These are phyloP conservation scores for Tuberolachnus salignus DNA, from an alignment of 2,888 invertebrate genomes.

Conservation along the genomic window DNA sequence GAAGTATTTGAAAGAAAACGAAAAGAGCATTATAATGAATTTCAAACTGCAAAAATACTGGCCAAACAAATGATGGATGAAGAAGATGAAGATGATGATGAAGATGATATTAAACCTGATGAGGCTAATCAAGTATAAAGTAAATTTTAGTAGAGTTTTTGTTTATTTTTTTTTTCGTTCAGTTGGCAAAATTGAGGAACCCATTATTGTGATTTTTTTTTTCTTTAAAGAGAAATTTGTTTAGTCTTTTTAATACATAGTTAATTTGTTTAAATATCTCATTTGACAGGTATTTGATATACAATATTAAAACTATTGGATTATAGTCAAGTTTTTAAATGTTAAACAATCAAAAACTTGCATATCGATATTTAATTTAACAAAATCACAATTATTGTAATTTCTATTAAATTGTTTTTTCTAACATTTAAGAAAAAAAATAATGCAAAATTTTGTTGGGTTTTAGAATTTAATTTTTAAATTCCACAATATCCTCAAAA, in stretches of 20 bases:
- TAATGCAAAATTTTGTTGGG: not conserved
- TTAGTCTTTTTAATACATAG: not conserved
- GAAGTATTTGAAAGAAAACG: slow-evolving; percentile 89
- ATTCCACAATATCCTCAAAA: not conserved
- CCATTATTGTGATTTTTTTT: slow-evolving; percentile 24
- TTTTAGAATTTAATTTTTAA: not conserved
- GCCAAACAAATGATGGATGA: slow-evolving; percentile 89
- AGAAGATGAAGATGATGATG: slow-evolving; percentile 79
- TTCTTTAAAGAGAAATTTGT: not conserved
- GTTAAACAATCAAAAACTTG: not conserved
- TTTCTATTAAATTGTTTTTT: not conserved
- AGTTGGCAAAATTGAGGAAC: not conserved
- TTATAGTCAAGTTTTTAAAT: not conserved
- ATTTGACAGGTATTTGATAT: not conserved
- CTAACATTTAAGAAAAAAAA: not conserved
- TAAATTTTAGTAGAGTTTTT: not conserved
- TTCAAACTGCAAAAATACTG: slow-evolving; percentile 90
- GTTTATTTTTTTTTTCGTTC: not conserved
- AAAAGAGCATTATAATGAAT: slow-evolving; percentile 97
- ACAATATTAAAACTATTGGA: not conserved
- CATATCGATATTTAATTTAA: not conserved
- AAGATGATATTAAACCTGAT: slow-evolving; percentile 63
- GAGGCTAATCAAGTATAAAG: slow-evolving; percentile 51
- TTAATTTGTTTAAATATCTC: not conserved
- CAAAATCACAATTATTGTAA: not conserved